phyloP scores from a whole-genome alignment of 2,797 vertebrate species.

The Hoplostethus atlanticus region DNA sequence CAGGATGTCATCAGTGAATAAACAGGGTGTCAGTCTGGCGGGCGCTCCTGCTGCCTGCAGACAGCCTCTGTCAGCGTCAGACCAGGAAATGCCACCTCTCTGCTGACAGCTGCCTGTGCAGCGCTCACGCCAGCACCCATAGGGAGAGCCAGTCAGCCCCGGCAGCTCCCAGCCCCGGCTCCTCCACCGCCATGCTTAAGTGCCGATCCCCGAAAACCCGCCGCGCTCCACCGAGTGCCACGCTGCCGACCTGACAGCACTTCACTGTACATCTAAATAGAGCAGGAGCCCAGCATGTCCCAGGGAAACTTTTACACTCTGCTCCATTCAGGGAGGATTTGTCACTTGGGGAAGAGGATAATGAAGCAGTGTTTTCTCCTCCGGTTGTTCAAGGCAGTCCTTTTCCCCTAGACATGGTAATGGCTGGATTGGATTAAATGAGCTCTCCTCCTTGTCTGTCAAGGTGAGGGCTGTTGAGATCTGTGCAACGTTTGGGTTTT shows the following conservation, averaged over 20 bases:
- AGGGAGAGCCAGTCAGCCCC: constrained; percentile 79
- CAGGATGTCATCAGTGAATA: constrained; percentile 93
- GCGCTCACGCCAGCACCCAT: constrained; percentile 82
- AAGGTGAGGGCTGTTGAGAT: constrained; percentile 55
- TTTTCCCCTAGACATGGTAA: constrained; percentile 67
- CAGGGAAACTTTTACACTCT: constrained; percentile 79
- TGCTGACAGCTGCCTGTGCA: constrained; percentile 95
- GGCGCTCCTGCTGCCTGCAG: constrained; percentile 90
- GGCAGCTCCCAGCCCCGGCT: constrained; percentile 86
- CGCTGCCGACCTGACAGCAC: constrained; percentile 66
- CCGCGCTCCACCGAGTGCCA: constrained; percentile 25
- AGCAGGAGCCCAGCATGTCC: constrained; percentile 74
- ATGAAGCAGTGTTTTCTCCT: constrained; percentile 73
- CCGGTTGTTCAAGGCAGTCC: constrained; percentile 66
- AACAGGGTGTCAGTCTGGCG: constrained; percentile 96
- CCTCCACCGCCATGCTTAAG: constrained; percentile 73
- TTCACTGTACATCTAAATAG: constrained; percentile 81
- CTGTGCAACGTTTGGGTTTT: constrained; percentile 59
- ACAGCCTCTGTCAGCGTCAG: constrained; percentile 96
- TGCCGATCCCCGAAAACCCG: constrained; percentile 69
- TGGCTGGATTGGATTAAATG: constrained; percentile 80
- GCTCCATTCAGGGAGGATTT: constrained; percentile 81
- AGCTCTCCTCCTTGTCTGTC: constrained; percentile 73
- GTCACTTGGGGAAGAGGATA: constrained; percentile 77
- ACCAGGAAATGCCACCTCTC: constrained; percentile 94